Evolutionary conservation across 2,113 vertebrate species (phyloP), one percentile per base, ranked within the genome.

Genomic region (Peromyscus californicus): DNA sequence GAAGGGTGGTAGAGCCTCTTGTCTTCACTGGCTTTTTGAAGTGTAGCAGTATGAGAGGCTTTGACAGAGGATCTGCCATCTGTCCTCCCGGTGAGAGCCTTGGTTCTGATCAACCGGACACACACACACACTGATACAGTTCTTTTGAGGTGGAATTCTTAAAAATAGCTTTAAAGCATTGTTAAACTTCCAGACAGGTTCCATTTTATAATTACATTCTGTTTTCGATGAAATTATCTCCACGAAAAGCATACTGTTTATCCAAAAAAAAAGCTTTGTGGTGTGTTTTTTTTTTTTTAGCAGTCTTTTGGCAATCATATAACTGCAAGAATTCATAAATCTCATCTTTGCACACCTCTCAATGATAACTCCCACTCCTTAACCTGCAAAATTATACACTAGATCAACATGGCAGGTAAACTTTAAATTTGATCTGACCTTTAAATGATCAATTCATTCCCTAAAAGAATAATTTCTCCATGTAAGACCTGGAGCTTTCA

Each of bases 121-220:
- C 3, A 84, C 0, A 84, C 0, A 21, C 3, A 84, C 7, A 74
- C 0, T 8, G 72, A 11, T 85, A 10, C 17, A 22, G 10, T 59
- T 67, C 36, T 74, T 94, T 87, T 39, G 21, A 74, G 72, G 16
- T 67, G 22, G 21, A 63, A 63, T 57, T 97, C 96, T 89, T n/a
- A 22, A 84, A 19, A 33, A 84, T 75, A n/a, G 10, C 61, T 94
- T 94, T 69, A 84, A 95, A 94, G 89, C 87, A 57, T 10, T 69
- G 63, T 29, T 63, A n/a, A 94, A 39, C 36, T 80, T 21, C 12
- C 39, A 13, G 29, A 67, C 2, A 42, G 31, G 13, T 93, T 94
- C 51, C 24, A 89, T 82, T 94, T 95, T 63, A 80, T 94, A 69
- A 95, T 85, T 90, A 67, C 26, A 54, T 95, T 91, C 26, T 70